phyloP scores from a whole-genome alignment of 2,113 vertebrate species.

The Neoarius graeffei region DNA sequence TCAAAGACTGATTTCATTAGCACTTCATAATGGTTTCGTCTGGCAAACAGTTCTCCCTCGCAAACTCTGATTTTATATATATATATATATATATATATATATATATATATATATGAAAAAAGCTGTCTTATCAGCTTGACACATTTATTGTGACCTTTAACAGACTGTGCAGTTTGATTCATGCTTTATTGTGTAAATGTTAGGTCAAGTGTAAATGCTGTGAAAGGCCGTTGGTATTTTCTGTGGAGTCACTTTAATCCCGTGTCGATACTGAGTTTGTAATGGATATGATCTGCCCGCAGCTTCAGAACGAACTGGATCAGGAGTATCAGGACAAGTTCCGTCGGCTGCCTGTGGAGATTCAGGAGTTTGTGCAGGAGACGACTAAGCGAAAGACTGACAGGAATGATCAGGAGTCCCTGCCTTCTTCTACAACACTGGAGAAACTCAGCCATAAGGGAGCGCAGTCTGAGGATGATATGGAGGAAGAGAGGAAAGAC shows the following conservation, averaged over 20 bases:
- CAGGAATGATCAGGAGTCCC: conserved; percentile 66
- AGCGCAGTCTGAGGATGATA: conserved; percentile 83
- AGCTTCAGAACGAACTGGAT: conserved; percentile 95
- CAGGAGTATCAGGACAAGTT: conserved; percentile 99
- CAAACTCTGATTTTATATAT: neutral
- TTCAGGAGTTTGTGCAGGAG: conserved; percentile 97
- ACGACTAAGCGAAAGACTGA: conserved; percentile 90
- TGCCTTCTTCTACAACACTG: conserved; percentile 56
- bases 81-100: too few relatives aligned
- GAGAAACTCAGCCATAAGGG: conserved; percentile 87
- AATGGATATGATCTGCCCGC: conserved; percentile 32
- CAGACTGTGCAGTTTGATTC: neutral
- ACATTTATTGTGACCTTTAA: conserved; percentile 31
- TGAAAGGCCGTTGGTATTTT: conserved; percentile 14
- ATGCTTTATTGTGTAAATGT: conserved; percentile 19
- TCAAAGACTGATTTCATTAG: conserved; percentile 2
- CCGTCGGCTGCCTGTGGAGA: conserved; percentile 94
- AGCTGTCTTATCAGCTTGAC: neutral
- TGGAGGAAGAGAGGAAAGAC: conserved; percentile 70
- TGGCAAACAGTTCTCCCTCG: neutral
- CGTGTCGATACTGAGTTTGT: neutral
- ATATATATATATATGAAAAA: too few relatives aligned
- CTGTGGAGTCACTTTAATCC: neutral
- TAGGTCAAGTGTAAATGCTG: conserved; percentile 15
- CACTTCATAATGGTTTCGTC: neutral